phyloP scores from a whole-genome alignment of 2,888 invertebrate genomes.

The Andrena marginata region DNA sequence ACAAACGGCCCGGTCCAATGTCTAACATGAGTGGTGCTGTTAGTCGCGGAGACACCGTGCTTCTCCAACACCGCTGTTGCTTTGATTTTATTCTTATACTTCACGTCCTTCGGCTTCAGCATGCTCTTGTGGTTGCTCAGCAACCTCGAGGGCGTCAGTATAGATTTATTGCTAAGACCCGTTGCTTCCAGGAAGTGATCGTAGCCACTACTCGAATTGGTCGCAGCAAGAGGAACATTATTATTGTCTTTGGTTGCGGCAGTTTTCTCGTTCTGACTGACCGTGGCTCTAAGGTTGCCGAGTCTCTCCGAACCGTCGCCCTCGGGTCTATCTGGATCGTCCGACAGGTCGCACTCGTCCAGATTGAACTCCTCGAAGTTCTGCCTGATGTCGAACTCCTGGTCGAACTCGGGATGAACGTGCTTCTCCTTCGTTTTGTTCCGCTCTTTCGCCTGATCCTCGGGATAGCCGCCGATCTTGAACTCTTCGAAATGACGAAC shows the following conservation, averaged over 20 bases:
- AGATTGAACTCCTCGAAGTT: conserved; percentile 93
- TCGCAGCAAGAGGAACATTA: conserved; percentile 76
- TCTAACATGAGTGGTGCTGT: conserved; percentile 79
- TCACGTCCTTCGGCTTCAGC: conserved; percentile 92
- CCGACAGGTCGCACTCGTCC: conserved; percentile 89
- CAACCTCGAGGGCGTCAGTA: conserved; percentile 88
- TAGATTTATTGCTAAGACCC: conserved; percentile 92
- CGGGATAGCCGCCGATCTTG: conserved; percentile 80
- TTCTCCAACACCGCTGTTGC: conserved; percentile 86
- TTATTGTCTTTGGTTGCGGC: conserved; percentile 83
- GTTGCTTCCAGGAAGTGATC: conserved; percentile 93
- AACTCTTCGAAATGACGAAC: conserved; percentile 84
- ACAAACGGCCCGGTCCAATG: conserved; percentile 86
- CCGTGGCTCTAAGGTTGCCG: conserved; percentile 79
- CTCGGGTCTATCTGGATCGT: conserved; percentile 81
- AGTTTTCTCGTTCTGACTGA: conserved; percentile 83
- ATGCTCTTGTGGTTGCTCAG: conserved; percentile 92
- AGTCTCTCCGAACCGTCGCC: conserved; percentile 82
- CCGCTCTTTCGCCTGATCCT: conserved; percentile 65
- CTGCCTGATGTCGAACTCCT: conserved; percentile 89
- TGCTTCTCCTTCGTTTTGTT: conserved; percentile 72
- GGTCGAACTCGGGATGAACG: conserved; percentile 71
- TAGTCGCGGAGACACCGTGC: conserved; percentile 82
- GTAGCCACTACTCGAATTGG: conserved; percentile 86
- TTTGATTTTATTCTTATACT: conserved; percentile 90